These are phyloP conservation scores for Scomber colias DNA, from an alignment of 2,113 vertebrate species.

Conservation along the genomic window DNA sequence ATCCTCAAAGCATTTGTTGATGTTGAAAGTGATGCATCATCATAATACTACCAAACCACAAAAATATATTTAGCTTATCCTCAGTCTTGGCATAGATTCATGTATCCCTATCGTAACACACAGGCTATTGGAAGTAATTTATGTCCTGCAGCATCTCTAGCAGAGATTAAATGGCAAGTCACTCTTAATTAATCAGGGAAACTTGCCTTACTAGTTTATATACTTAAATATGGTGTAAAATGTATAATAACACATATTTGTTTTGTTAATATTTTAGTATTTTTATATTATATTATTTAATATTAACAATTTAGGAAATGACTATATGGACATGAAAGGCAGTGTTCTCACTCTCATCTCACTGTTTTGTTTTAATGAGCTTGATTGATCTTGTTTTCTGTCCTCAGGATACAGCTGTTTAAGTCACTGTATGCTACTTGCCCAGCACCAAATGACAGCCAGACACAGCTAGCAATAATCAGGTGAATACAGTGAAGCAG, in stretches of 20 bases:
- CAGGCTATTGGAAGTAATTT: constrained; percentile 50
- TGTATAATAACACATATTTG: not conserved
- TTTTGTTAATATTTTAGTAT: too few relatives aligned
- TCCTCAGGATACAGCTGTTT: too few relatives aligned
- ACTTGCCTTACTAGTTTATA: constrained; percentile 20
- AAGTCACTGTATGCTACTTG: too few relatives aligned
- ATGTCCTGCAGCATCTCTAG: constrained; percentile 52
- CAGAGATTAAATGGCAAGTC: constrained; percentile 54
- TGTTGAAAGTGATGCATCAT: constrained; percentile 74
- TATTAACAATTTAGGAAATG: not conserved
- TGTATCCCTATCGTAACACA: constrained; percentile 33
- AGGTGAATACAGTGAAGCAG: too few relatives aligned
- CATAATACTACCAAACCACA: constrained; percentile 53
- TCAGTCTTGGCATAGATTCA: constrained; percentile 50
- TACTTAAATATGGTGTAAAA: constrained; percentile 21
- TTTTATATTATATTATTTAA: not conserved
- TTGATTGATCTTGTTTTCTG: too few relatives aligned
- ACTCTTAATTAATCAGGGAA: constrained; percentile 33
- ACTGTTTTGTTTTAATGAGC: not conserved
- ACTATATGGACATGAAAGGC: not conserved
- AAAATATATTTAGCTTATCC: constrained; percentile 64
- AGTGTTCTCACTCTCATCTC: not conserved
- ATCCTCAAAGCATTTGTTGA: constrained; percentile 70
- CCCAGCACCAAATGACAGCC: too few relatives aligned
- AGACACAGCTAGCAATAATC: too few relatives aligned